These are phyloP conservation scores for Drosophila nigromelanica DNA, from an alignment of 1,140 invertebrate genomes.

Conservation along the genomic window DNA sequence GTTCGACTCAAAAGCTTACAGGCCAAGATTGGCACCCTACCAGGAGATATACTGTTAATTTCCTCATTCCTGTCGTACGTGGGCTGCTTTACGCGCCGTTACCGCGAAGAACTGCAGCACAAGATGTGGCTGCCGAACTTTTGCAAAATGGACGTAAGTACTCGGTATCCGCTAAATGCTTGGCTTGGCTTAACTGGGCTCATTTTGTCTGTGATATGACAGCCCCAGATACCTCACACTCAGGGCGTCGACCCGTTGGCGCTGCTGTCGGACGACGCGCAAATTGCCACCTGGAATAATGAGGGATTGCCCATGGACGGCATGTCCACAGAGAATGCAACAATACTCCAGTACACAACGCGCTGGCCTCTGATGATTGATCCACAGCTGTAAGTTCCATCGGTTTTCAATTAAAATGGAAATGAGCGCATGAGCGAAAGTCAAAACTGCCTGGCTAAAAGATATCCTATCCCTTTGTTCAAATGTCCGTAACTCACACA, in stretches of 20 bases:
- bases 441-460: neutral
- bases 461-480: neutral
- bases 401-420: neutral
- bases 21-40: constrained; percentile 89
- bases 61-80: constrained; percentile 98
- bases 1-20: constrained; percentile 79
- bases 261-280: constrained; percentile 95
- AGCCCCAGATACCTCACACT: constrained; percentile 92
- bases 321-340: constrained; percentile 98
- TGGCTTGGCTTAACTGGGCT: constrained; percentile 2
- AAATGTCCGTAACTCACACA: no score
- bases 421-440: neutral
- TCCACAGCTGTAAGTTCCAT: constrained; percentile 87
- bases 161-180: constrained; percentile 7
- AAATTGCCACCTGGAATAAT: constrained; percentile 97
- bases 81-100: constrained; percentile 95
- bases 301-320: constrained; percentile 95
- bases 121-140: constrained; percentile 88
- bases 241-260: constrained; percentile 91
- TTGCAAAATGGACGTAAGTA: constrained; percentile 84
- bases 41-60: constrained; percentile 95
- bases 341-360: constrained; percentile 94
- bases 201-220: constrained; percentile 29
- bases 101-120: constrained; percentile 92
- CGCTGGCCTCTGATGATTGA: constrained; percentile 98